Evolutionary conservation across 2,888 invertebrate genomes (phyloP), one percentile per base, ranked within the genome.

Genomic region (Andrena minutula): DNA sequence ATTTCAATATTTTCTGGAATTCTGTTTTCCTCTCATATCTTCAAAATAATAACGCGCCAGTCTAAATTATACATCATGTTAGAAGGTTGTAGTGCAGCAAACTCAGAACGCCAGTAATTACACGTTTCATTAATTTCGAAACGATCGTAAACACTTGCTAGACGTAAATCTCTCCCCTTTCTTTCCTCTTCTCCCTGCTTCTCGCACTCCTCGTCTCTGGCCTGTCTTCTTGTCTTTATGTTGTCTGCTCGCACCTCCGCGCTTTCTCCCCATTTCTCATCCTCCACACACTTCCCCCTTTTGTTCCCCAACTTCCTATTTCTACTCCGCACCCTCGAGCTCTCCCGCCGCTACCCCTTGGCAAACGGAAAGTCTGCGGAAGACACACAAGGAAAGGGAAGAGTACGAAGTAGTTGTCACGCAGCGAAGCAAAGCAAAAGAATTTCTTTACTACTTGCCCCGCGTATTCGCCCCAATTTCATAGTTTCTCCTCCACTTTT

Each of bases 311-410:
- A 28, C 23, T 56, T 23, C 23, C 56, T 56, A 26, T 10, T 56
- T 56, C 23, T 10, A 20, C 23, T 56, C 56, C 12, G 23, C 56
- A 12, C 56, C 23, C 56, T 23, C 23, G 10, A 23, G 23, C 4
- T 10, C 23, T 26, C 56, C 23, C 56, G 20, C 23, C 10, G 23
- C 10, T 26, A 10, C 10, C 12, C 8, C 23, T 20, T 26, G 28
- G 30, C 60, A 60, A 20, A 60, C 60, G 28, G 60, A 60, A 60
- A 60, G 26, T 60, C 28, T 60, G 60, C 60, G 28, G 28, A 60
- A 60, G 60, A 60, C 60, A 26, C 60, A 28, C 60, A 60, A 30
- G 28, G 41, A 60, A 26, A 28, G 12, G 6, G 12, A 28, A 16
- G 28, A 16, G 16, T 56, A 51, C 51, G 30, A 60, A 53, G 53